Evolutionary conservation across 2,797 vertebrate species (phyloP).

Genomic region (Mus caroli): DNA sequence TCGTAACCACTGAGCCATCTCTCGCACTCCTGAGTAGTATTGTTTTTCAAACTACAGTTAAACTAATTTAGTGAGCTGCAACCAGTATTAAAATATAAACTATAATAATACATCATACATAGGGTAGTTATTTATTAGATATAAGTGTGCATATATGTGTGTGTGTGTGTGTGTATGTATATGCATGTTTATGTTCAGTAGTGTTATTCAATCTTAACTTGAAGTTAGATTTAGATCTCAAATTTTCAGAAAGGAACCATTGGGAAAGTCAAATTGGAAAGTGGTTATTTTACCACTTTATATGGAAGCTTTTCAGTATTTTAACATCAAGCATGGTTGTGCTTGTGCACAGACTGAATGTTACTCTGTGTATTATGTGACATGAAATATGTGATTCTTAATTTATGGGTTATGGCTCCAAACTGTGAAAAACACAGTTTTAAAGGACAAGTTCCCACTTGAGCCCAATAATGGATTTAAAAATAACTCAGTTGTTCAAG

Average conservation of each 20-base stretch:
- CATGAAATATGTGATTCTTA: slow-evolving; percentile 53
- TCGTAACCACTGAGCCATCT: neutral
- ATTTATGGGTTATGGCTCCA: neutral
- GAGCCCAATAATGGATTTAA: slow-evolving; percentile 15
- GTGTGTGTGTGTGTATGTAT: neutral
- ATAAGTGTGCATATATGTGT: too few species aligned
- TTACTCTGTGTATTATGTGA: neutral
- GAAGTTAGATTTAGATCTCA: slow-evolving; percentile 29
- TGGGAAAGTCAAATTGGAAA: neutral
- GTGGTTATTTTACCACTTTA: slow-evolving; percentile 14
- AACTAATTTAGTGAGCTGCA: slow-evolving; percentile 46
- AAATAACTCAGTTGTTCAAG: slow-evolving; percentile 51
- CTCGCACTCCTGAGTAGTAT: neutral
- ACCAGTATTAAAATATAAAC: slow-evolving; percentile 56
- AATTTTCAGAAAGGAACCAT: slow-evolving; percentile 44
- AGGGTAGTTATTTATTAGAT: slow-evolving; percentile 36
- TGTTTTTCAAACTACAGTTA: slow-evolving; percentile 14
- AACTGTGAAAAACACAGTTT: slow-evolving; percentile 21
- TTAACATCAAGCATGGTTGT: slow-evolving; percentile 9
- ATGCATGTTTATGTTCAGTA: neutral
- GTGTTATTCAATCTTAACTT: slow-evolving; percentile 43
- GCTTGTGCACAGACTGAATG: slow-evolving; percentile 8
- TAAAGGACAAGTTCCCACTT: slow-evolving; percentile 21
- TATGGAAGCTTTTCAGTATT: slow-evolving; percentile 38
- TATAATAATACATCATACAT: neutral